These are phyloP conservation scores for Mactromeris polynyma DNA, from an alignment of 2,888 invertebrate species.

Conservation along the genomic window DNA sequence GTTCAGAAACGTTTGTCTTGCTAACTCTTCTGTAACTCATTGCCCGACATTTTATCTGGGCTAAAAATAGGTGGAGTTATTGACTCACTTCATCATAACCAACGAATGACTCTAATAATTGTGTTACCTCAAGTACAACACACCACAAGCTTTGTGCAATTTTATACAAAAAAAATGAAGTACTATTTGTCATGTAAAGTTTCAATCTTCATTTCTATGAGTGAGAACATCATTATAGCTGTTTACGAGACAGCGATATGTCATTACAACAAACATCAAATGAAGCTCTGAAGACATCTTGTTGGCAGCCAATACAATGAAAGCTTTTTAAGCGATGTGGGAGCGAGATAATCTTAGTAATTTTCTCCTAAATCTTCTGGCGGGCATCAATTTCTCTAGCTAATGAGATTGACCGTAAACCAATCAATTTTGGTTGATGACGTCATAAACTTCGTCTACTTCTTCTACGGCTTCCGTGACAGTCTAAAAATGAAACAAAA, in stretches of 20 bases:
- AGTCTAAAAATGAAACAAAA: not conserved
- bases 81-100: no score
- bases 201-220: not conserved
- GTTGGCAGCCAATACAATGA: not conserved
- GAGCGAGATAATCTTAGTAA: constrained; percentile 9
- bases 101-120: not conserved
- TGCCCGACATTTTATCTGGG: no score
- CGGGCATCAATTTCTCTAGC: not conserved
- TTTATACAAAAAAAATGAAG: not conserved
- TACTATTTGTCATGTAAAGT: not conserved
- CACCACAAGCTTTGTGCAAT: not conserved
- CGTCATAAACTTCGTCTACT: not conserved
- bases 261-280: constrained; percentile 4
- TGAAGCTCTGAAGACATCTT: not conserved
- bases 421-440: not conserved
- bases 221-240: not conserved
- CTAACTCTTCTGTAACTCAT: no score
- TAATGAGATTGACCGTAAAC: not conserved
- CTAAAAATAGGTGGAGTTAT: no score
- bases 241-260: constrained; percentile 4
- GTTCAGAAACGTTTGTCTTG: no score
- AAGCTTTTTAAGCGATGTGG: constrained; percentile 1
- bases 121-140: not conserved
- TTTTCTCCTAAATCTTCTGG: constrained; percentile 3
- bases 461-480: not conserved